phyloP scores from a whole-genome alignment of 92 coral and sea anemone species.

The Bergia puertoricense region DNA sequence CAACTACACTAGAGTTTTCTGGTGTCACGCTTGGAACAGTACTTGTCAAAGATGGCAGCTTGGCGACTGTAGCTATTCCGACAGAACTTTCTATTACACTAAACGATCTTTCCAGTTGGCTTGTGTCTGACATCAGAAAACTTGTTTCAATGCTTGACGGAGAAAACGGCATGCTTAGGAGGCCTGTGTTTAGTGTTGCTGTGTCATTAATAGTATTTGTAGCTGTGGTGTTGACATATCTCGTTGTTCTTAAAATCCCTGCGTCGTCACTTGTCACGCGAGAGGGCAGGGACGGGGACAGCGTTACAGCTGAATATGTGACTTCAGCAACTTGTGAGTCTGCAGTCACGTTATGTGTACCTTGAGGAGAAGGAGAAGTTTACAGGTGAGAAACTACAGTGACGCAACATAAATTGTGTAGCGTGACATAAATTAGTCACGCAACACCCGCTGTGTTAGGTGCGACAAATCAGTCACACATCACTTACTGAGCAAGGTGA shows the following conservation, averaged over 20 bases:
- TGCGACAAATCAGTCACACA: neutral
- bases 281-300: neutral
- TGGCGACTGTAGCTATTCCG: neutral
- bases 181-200: neutral
- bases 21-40: neutral
- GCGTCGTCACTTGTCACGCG: constrained; percentile 7
- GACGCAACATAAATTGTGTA: neutral
- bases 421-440: neutral
- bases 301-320: constrained; percentile 6
- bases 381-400: constrained; percentile 4
- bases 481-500: neutral
- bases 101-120: neutral
- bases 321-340: neutral
- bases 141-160: constrained; percentile 1
- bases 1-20: neutral
- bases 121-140: neutral
- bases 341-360: constrained; percentile 8
- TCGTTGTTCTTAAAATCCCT: neutral
- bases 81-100: neutral
- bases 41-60: neutral
- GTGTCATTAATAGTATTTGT: neutral
- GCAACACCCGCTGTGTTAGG: neutral
- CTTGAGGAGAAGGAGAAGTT: constrained; percentile 13
- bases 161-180: neutral
- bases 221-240: neutral